phyloP scores from a whole-genome alignment of 2,797 vertebrate species.

The Zalophus californianus region DNA sequence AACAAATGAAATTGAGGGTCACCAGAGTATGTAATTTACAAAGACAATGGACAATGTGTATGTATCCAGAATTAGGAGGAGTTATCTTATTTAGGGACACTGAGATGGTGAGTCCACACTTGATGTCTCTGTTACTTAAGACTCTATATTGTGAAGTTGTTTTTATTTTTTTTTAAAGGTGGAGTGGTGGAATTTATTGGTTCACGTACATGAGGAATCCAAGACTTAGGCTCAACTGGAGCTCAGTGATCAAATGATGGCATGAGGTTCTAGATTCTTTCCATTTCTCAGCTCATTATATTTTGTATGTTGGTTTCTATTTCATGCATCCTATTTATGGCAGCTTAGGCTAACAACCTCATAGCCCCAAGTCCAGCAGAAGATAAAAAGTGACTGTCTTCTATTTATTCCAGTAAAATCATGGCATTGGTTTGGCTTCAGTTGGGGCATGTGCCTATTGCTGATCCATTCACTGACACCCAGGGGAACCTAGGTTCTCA shows the following conservation, averaged over 20 bases:
- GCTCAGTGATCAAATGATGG: not conserved
- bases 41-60: not conserved
- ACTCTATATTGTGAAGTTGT: not conserved
- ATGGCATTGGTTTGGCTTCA: not conserved
- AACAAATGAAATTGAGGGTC: not conserved
- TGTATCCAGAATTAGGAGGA: not conserved
- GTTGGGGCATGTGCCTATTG: not conserved
- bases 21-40: not conserved
- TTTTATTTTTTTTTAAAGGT: not conserved
- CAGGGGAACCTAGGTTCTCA: not conserved
- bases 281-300: not conserved
- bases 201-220: not conserved
- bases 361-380: not conserved
- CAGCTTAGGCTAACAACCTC: not conserved
- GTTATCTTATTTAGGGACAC: conserved; percentile 4
- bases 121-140: not conserved
- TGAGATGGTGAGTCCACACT: not conserved
- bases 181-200: not conserved
- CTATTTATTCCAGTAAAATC: not conserved
- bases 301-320: conserved; percentile 23
- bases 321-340: not conserved
- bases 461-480: not conserved
- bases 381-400: not conserved
- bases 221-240: not conserved
- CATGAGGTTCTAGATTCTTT: not conserved